phyloP scores from a whole-genome alignment of 2,888 invertebrate species.

The Pandemis heparana region DNA sequence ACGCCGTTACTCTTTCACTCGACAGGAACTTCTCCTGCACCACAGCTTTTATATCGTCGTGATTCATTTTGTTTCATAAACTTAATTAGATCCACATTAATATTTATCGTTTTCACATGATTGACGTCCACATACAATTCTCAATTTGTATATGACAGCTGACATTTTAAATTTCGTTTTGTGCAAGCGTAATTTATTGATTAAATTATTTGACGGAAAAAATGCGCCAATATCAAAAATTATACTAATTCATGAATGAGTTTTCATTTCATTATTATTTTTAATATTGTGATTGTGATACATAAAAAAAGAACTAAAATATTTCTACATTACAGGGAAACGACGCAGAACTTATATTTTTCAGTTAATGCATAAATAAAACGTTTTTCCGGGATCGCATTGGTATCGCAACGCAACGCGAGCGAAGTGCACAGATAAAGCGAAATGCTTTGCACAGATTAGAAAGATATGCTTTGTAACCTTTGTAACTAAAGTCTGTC shows the following conservation, averaged over 20 bases:
- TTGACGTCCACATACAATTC: conserved; percentile 44
- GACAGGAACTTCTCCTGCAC: conserved; percentile 82
- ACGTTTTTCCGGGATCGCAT: background rate
- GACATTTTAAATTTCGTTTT: conserved; percentile 26
- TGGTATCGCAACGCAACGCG: no score
- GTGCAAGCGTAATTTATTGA: conserved; percentile 21
- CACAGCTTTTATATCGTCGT: conserved; percentile 78
- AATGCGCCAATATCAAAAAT: background rate
- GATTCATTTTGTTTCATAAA: conserved; percentile 73
- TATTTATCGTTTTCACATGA: conserved; percentile 50
- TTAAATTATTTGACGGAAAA: background rate
- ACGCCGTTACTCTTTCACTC: conserved; percentile 79
- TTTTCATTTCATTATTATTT: background rate
- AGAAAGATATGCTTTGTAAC: no score
- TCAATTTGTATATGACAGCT: conserved; percentile 31
- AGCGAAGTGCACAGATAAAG: background rate
- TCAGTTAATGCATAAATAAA: background rate
- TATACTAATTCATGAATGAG: background rate
- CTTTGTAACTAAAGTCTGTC: no score
- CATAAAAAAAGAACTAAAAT: background rate
- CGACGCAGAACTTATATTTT: background rate
- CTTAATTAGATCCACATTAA: conserved; percentile 46
- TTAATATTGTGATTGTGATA: background rate
- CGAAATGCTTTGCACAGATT: no score
- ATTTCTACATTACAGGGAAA: background rate